Conservation (phyloP, 2,888 invertebrate genomes). For the Lamellibrachia satsuma region DNA sequence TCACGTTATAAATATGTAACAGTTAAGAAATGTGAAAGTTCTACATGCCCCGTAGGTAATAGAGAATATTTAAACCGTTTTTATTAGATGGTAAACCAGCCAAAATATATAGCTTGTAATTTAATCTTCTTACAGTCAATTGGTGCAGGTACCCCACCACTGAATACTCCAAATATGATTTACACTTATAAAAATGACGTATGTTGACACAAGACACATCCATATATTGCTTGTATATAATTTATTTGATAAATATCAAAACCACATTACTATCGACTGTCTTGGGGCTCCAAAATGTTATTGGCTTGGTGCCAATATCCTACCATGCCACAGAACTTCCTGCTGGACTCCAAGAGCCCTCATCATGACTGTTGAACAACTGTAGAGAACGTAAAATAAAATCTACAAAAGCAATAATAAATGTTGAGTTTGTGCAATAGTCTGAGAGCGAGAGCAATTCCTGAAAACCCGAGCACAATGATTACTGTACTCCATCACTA, state of each 20-base stretch:
- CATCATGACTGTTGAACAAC: neutral
- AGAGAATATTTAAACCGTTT: neutral
- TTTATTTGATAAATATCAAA: neutral
- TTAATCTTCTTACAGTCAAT: neutral
- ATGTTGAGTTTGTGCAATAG: neutral
- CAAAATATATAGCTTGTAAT: neutral
- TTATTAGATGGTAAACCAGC: neutral
- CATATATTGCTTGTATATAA: neutral
- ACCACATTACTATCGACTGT: neutral
- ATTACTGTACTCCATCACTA: neutral
- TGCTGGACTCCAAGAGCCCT: neutral
- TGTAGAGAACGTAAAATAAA: constrained; percentile 17
- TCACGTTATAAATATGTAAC: neutral
- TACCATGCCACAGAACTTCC: neutral
- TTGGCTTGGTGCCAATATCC: neutral
- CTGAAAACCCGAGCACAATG: neutral
- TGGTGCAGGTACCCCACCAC: neutral
- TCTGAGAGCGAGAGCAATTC: too few species aligned
- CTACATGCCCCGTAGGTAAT: neutral
- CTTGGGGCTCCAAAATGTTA: neutral
- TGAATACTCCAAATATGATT: neutral
- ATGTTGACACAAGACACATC: neutral
- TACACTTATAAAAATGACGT: neutral
- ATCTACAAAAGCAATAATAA: constrained; percentile 9
- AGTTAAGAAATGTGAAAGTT: neutral